Conservation (phyloP, 2,797 vertebrate genomes). For the Sparus aurata region DNA sequence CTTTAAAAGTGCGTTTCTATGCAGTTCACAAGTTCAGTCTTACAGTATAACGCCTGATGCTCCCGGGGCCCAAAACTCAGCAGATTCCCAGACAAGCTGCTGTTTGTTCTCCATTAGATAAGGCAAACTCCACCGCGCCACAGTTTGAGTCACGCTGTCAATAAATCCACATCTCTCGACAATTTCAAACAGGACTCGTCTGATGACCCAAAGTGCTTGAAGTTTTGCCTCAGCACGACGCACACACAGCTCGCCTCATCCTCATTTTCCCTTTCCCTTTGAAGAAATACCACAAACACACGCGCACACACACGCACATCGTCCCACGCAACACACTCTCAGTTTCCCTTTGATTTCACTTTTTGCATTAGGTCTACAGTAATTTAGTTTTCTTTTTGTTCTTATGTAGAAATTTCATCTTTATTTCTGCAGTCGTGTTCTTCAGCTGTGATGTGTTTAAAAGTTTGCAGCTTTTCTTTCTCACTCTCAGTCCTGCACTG, state of each 20-base stretch:
- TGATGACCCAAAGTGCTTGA: constrained; percentile 47
- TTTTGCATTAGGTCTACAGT: constrained; percentile 26
- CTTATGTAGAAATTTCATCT: constrained; percentile 11
- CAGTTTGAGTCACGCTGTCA: constrained; percentile 16
- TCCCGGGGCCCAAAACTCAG: background rate
- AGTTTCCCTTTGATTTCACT: constrained; percentile 56
- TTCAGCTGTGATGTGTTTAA: constrained; percentile 10
- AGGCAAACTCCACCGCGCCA: background rate
- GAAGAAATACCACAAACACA: constrained; percentile 51
- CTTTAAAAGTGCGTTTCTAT: background rate
- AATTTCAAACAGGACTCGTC: constrained; percentile 31
- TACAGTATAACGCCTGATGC: background rate
- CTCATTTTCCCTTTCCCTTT: constrained; percentile 57
- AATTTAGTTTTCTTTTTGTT: constrained; percentile 42
- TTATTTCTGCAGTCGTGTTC: background rate
- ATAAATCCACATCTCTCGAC: constrained; percentile 30
- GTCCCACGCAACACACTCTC: constrained; percentile 22
- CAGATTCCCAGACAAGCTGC: constrained; percentile 15
- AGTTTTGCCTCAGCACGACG: constrained; percentile 35
- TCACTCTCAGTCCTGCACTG: background rate
- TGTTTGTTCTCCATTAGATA: constrained; percentile 34
- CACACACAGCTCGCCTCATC: constrained; percentile 17
- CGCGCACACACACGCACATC: constrained; percentile 19
- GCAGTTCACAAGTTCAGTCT: constrained; percentile 14
- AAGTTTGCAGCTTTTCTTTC: background rate